Evolutionary conservation across 2,113 vertebrate genomes (phyloP), one percentile per base, ranked within the genome.

Genomic region (Vulpes lagopus): DNA sequence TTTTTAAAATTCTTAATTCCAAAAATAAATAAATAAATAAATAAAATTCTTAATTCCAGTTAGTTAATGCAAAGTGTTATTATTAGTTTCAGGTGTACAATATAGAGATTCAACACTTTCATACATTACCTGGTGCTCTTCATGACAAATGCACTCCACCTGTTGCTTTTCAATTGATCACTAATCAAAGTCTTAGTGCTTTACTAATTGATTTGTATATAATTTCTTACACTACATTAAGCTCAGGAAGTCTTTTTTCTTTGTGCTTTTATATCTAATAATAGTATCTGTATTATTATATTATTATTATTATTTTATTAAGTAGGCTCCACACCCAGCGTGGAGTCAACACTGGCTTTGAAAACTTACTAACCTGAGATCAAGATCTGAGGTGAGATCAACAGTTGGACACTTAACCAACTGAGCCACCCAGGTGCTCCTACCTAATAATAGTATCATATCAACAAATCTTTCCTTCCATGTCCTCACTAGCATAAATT

Each of bases 221-320:
- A 91, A 96, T 95, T 96, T 96, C 49, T 92, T 91, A 57, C 8
- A 84, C 5, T 90, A 82, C 82, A 57, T 89, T 93, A 88, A 91
- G 25, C 25, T 97, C 27, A 88, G n/a, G 85, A 76, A 16, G 8
- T 55, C 49, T 82, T 53, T 85, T 88, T 93, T 94, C 76, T 79
- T 83, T 94, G 27, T 87, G 64, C 8, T 93, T 95, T 95, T 93
- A 82, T 78, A 95, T 0, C 62, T 96, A 97, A 60, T 49, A 85
- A 74, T 19, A 87, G 51, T 86, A 92, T 74, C 30, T 69, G 17
- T 17, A 59, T 59, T 59, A 59, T 59, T 59, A 59, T 59, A 20
- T 20, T 19, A 59, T 59, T 59, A 59, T 59, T 59, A 59, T 59
- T 20, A 59, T 59, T 59, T 69, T 69, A 19, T 69, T 69, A 69